Conservation (phyloP, 2,888 invertebrate genomes). For the Anagyrus pseudococci region DNA sequence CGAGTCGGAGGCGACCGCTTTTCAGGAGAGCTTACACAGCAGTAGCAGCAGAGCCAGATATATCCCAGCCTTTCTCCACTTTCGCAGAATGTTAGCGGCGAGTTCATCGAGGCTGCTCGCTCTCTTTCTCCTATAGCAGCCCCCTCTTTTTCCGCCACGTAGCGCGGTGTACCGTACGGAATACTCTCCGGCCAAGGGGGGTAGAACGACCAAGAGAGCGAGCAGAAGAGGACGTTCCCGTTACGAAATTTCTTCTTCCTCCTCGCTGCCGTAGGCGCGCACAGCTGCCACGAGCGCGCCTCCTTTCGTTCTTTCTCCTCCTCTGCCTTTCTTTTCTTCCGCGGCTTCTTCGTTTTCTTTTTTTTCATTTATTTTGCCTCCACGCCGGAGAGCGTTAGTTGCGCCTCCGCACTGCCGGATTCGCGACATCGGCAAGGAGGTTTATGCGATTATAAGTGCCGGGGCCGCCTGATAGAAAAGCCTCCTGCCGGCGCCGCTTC, state of each 20-base stretch:
- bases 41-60: neutral
- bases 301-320: neutral
- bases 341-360: neutral
- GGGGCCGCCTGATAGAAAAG: no score
- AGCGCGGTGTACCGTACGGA: neutral
- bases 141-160: constrained; percentile 6
- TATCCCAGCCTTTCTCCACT: constrained; percentile 27
- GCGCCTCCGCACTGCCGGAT: no score
- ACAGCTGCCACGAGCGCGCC: neutral
- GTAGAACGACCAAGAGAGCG: neutral
- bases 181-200: neutral
- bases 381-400: no score
- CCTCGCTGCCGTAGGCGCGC: constrained; percentile 44
- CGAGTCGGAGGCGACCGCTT: no score
- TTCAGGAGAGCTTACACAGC: neutral
- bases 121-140: no score
- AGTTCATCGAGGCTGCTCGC: no score
- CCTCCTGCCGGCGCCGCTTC: no score
- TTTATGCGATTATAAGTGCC: no score
- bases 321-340: neutral
- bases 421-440: no score
- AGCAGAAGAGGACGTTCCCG: constrained; percentile 21
- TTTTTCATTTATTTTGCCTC: no score
- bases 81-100: constrained; percentile 30
- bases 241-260: constrained; percentile 42